Evolutionary conservation across 2,797 vertebrate species (phyloP).

Genomic region (Mergus octosetaceus): DNA sequence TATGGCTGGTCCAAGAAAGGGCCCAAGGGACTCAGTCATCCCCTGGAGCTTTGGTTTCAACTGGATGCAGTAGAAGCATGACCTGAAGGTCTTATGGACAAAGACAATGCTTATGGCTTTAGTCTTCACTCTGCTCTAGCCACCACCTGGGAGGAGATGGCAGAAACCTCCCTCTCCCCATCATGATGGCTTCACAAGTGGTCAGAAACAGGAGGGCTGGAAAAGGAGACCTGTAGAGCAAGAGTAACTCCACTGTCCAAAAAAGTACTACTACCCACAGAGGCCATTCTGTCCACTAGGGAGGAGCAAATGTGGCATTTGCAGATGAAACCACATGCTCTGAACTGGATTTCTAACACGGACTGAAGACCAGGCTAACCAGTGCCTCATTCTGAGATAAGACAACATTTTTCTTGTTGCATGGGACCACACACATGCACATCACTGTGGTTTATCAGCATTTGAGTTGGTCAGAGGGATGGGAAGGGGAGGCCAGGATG

Average conservation of each 20-base stretch:
- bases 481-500: neutral
- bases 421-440: neutral
- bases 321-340: neutral
- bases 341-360: neutral
- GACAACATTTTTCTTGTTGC: neutral
- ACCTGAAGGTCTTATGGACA: neutral
- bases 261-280: neutral
- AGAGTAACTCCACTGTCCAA: neutral
- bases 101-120: neutral
- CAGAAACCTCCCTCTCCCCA: neutral
- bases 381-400: neutral
- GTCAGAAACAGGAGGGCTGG: neutral
- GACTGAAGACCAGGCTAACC: neutral
- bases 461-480: neutral
- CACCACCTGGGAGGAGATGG: neutral
- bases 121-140: neutral
- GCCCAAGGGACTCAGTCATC: neutral
- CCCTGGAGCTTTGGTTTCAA: neutral
- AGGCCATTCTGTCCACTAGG: neutral
- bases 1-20: neutral
- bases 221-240: neutral
- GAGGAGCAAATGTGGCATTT: neutral
- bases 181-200: neutral
- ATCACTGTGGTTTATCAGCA: neutral
- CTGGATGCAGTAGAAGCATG: neutral